These are phyloP conservation scores for Troides helena DNA, from an alignment of 2,888 invertebrate species.

Conservation along the genomic window DNA sequence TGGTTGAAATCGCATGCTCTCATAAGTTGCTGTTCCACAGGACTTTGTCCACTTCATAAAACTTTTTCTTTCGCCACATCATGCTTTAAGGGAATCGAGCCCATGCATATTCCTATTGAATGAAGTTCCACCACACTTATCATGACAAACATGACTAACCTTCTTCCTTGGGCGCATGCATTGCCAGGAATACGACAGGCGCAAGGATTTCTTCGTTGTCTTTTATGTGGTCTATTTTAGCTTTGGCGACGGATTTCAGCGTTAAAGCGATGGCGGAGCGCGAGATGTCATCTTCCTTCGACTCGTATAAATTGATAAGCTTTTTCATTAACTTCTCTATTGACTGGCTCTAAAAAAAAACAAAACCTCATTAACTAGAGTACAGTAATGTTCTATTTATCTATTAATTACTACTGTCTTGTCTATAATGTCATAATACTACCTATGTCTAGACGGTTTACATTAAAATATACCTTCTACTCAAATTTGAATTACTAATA, in stretches of 20 bases:
- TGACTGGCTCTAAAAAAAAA: constrained; percentile 65
- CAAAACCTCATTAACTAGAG: not conserved
- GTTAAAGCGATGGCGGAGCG: constrained; percentile 87
- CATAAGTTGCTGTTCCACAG: too few relatives aligned
- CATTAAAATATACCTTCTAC: too few relatives aligned
- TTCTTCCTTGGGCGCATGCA: constrained; percentile 89
- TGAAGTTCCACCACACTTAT: not conserved
- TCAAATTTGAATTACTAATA: not conserved
- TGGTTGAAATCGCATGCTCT: too few relatives aligned
- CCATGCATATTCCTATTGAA: not conserved
- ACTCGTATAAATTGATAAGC: constrained; percentile 77
- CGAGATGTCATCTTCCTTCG: constrained; percentile 84
- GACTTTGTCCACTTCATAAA: too few relatives aligned
- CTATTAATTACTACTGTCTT: too few relatives aligned
- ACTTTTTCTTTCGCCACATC: not conserved
- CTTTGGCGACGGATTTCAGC: constrained; percentile 89
- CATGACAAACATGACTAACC: constrained; percentile 43
- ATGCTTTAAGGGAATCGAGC: too few relatives aligned
- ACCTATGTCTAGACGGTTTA: too few relatives aligned
- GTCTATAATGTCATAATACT: too few relatives aligned
- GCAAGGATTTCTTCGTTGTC: constrained; percentile 87
- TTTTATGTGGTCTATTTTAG: constrained; percentile 90
- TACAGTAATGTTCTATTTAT: too few relatives aligned
- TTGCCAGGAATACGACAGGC: constrained; percentile 93
- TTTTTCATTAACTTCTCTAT: constrained; percentile 81